These are phyloP conservation scores for Falco punctatus DNA, from an alignment of 2,113 vertebrate genomes.

Conservation along the genomic window DNA sequence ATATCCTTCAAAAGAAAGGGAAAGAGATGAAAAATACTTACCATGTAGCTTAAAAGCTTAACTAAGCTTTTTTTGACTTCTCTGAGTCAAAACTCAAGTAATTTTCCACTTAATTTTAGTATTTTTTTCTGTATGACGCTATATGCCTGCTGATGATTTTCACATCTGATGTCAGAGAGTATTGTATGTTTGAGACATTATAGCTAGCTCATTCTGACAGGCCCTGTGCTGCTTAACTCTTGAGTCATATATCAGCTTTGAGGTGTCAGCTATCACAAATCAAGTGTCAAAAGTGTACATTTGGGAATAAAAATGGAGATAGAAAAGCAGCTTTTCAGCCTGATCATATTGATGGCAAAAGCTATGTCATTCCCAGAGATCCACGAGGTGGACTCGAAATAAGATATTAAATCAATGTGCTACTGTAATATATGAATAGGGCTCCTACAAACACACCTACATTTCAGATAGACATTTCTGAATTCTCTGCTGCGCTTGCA, in stretches of 20 bases:
- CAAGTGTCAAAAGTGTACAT: slow-evolving; percentile 46
- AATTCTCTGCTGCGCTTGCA: not conserved
- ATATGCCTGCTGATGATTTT: slow-evolving; percentile 11
- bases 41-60: not conserved
- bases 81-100: not conserved
- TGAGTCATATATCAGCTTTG: slow-evolving; percentile 44
- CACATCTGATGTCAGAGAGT: slow-evolving; percentile 18
- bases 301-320: slow-evolving; percentile 61
- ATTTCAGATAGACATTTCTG: not conserved
- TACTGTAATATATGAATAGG: not conserved
- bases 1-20: not conserved
- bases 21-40: not conserved
- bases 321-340: slow-evolving; percentile 49
- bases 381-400: not conserved
- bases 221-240: slow-evolving; percentile 5
- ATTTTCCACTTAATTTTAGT: not conserved
- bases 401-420: slow-evolving; percentile 46
- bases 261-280: slow-evolving; percentile 58
- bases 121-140: not conserved
- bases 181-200: slow-evolving; percentile 28
- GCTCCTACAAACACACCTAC: not conserved
- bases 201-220: slow-evolving; percentile 43
- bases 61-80: not conserved
- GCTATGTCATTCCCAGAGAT: slow-evolving; percentile 21
- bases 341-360: slow-evolving; percentile 36